Evolutionary conservation across 2,113 vertebrate genomes (phyloP).

Genomic region (Nanorana parkeri): DNA sequence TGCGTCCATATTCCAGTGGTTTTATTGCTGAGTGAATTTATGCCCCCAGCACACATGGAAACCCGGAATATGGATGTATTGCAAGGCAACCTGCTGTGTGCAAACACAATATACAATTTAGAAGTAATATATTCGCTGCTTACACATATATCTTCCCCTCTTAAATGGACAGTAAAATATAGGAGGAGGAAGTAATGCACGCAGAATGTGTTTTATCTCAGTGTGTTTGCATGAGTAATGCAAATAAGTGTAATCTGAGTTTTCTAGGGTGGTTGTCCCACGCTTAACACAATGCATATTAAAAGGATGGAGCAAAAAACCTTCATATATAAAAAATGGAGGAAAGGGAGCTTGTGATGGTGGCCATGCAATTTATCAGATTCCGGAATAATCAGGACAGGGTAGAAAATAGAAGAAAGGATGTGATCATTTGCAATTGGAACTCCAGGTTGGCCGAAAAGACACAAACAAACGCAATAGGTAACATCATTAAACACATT

Average conservation of each 20-base stretch:
- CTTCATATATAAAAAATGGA: background rate
- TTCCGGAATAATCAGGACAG: no score
- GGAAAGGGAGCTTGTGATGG: background rate
- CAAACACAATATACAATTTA: constrained; percentile 23
- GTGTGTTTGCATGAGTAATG: background rate
- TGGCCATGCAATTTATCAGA: no score
- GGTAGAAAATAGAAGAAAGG: no score
- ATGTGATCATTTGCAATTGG: no score
- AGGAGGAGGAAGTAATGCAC: background rate
- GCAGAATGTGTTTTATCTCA: background rate
- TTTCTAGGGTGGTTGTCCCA: background rate
- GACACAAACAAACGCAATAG: no score
- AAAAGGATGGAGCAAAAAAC: background rate
- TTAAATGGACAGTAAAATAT: constrained; percentile 25
- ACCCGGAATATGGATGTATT: constrained; percentile 20
- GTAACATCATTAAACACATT: no score
- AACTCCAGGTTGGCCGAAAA: no score
- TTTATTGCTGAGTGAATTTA: constrained; percentile 62
- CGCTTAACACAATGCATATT: no score
- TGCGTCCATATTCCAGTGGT: constrained; percentile 67
- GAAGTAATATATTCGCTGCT: constrained; percentile 14
- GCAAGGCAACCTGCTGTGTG: constrained; percentile 39
- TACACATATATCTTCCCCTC: constrained; percentile 16
- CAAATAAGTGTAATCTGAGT: background rate
- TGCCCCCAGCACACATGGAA: constrained; percentile 18